phyloP scores from a whole-genome alignment of 2,888 invertebrate genomes.

The Ennomos erosarius region DNA sequence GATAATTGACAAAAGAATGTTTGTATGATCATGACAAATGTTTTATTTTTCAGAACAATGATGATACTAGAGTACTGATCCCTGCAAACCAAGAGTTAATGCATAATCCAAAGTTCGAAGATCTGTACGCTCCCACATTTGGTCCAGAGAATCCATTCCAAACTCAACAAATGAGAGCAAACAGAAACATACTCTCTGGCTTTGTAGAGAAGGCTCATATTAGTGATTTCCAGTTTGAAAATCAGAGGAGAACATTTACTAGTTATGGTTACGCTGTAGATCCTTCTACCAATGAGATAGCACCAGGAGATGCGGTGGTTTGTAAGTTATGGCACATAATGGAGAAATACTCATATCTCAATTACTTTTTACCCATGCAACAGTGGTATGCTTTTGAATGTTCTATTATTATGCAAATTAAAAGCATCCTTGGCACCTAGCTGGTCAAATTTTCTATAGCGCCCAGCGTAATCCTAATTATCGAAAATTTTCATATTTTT shows the following conservation, averaged over 20 bases:
- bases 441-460: too few relatives aligned
- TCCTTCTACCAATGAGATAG: constrained; percentile 89
- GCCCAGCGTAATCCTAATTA: too few relatives aligned
- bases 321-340: constrained; percentile 57
- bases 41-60: constrained; percentile 85
- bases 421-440: too few relatives aligned
- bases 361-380: too few relatives aligned
- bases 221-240: constrained; percentile 98
- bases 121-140: constrained; percentile 95
- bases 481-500: too few relatives aligned
- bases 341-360: too few relatives aligned
- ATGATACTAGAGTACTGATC: constrained; percentile 89
- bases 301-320: constrained; percentile 77
- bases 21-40: too few relatives aligned
- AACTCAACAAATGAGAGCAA: constrained; percentile 94
- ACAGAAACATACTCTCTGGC: constrained; percentile 96
- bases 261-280: constrained; percentile 98
- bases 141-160: constrained; percentile 98
- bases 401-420: too few relatives aligned
- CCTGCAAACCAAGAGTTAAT: constrained; percentile 93
- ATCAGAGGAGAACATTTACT: constrained; percentile 96
- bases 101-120: constrained; percentile 97
- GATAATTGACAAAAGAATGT: too few relatives aligned
- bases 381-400: too few relatives aligned
- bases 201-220: constrained; percentile 98